Conservation (phyloP, 2,888 invertebrate species). For the Polietes domitor region DNA sequence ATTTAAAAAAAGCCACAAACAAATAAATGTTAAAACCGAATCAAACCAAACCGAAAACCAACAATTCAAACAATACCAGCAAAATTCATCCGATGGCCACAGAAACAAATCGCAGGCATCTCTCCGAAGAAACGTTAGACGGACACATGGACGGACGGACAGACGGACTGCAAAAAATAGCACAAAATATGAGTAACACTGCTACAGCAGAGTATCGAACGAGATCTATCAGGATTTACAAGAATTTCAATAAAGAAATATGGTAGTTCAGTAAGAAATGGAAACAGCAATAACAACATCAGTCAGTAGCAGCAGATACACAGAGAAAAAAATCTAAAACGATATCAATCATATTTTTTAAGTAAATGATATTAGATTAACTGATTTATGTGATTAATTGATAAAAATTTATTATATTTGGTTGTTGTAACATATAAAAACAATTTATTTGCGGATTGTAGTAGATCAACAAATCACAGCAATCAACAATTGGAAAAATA, state of each 20-base stretch:
- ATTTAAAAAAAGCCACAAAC: constrained; percentile 29
- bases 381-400: too few relatives aligned
- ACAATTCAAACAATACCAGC: constrained; percentile 3
- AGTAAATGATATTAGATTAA: too few relatives aligned
- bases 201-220: not conserved
- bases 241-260: constrained; percentile 57
- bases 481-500: too few relatives aligned
- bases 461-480: too few relatives aligned
- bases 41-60: constrained; percentile 11
- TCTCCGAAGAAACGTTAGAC: not conserved
- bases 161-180: not conserved
- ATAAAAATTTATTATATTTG: too few relatives aligned
- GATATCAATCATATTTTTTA: too few relatives aligned
- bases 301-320: not conserved
- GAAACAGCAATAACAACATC: not conserved
- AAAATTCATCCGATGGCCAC: not conserved
- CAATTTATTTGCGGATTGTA: too few relatives aligned
- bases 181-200: constrained; percentile 19
- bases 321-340: not conserved
- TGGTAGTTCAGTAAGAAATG: constrained; percentile 4
- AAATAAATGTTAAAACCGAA: constrained; percentile 36
- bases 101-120: not conserved
- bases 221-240: constrained; percentile 51
- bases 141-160: not conserved
- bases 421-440: too few relatives aligned